Base-by-base conservation (phyloP, 2,888 invertebrate genomes). In the Dioctria linearis region DNA sequence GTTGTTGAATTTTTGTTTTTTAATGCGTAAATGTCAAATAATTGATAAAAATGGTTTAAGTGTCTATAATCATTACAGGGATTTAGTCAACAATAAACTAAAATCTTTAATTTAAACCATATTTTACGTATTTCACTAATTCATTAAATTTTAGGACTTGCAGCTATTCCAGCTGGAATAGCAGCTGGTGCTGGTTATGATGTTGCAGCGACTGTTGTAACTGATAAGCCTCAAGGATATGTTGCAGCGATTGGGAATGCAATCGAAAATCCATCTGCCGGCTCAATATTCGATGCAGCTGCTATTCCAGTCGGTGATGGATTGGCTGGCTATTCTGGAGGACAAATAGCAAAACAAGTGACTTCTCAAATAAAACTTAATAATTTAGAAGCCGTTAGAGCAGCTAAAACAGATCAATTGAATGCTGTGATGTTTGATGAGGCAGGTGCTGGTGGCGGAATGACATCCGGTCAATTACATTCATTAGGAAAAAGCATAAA, bases 321-420 rank as follows among this genome's bases (percentile, higher is more conserved):
- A 0, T 65, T 65, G 39, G 65, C 65, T 65, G 63, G 63, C 6
- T 63, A 63, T n/a, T 65, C 54, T 54, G 54, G 54, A 54, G 54
- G 54, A 4, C 9, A 54, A 54, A 6, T 54, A 0, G 54, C 54
- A 11, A 54, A 54, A 4, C 6, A 54, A 54, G 54, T 54, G 4
- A 3, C 65, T 40, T 11, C 65, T 40, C 65, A 65, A 39, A 42
- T 65, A 39, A 37, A 65, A 65, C 11, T 65, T 9, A 40, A 40
- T 40, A 11, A 11, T 3, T 65, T 65, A 65, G 65, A 65, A 65
- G 65, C 65, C 3, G 65, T 40, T 9, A 65, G 65, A 65, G 65
- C 65, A 65, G 40, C 39, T 65, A 65, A 65, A 25, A n/a, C 40
- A 5, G 65, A 37, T 40, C 65, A 65, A 65, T 3, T 65, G 25